A percentile compares a stretch with the other conserved stretches of the same genome.
Evolutionary conservation across 2,888 invertebrate species (phyloP).

Genomic region (Tricholauxania praeusta): DNA sequence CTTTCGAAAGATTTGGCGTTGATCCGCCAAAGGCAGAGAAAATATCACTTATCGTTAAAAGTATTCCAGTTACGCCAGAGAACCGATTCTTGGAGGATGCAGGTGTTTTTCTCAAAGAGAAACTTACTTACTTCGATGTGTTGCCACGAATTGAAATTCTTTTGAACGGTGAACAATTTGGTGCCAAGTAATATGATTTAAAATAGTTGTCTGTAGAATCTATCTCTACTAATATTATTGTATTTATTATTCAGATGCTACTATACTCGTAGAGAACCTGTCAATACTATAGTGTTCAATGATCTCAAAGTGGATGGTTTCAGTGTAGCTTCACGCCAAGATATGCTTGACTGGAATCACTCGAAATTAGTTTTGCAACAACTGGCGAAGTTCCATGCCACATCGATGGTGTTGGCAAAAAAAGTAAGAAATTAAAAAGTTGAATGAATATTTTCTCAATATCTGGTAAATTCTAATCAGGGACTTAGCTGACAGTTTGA

Average conservation of each 20-base stretch:
- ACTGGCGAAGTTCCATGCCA: constrained; percentile 71
- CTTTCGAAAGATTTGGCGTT: constrained; percentile 43
- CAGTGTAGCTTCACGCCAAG: constrained; percentile 69
- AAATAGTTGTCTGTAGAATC: not conserved
- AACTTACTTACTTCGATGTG: constrained; percentile 63
- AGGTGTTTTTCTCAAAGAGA: constrained; percentile 68
- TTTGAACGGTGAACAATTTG: constrained; percentile 56
- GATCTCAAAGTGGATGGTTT: constrained; percentile 69
- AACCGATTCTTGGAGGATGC: constrained; percentile 64
- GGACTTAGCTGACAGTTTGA: too few species aligned
- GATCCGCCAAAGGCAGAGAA: constrained; percentile 46
- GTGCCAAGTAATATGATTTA: constrained; percentile 54
- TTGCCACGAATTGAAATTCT: constrained; percentile 67
- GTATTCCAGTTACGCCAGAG: constrained; percentile 56
- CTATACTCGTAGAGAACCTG: constrained; percentile 56
- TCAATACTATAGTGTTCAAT: constrained; percentile 62
- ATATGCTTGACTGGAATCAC: constrained; percentile 71
- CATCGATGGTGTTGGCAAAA: constrained; percentile 70
- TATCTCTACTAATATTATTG: not conserved
- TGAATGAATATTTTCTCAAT: not conserved
- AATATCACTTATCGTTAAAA: constrained; percentile 61
- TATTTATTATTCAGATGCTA: constrained; percentile 50
- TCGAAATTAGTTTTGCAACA: constrained; percentile 68
- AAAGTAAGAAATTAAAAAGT: constrained; percentile 60
- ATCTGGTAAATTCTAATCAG: too few species aligned